These are phyloP conservation scores for Chloroceryle inda DNA, from an alignment of 2,797 vertebrate species.

Conservation along the genomic window DNA sequence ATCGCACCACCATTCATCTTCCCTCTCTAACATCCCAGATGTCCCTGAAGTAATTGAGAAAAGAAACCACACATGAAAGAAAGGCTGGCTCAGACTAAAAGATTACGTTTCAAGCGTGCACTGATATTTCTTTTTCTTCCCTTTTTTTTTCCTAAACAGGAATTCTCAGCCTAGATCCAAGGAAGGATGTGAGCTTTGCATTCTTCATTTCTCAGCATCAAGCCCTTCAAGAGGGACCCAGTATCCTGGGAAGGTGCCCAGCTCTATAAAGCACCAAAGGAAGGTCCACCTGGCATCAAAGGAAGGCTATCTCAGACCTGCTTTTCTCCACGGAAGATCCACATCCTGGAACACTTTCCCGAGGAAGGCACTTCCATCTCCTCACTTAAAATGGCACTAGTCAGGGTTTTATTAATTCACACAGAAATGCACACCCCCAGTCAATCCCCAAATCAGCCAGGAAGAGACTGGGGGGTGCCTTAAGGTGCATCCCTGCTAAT, in stretches of 20 bases:
- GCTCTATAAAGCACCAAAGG: neutral
- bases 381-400: neutral
- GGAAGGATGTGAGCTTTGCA: neutral
- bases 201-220: neutral
- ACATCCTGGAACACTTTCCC: neutral
- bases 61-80: neutral
- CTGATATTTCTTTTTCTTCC: neutral
- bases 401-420: neutral
- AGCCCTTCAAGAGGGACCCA: neutral
- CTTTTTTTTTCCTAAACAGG: neutral
- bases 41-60: neutral
- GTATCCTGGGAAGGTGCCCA: neutral
- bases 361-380: neutral
- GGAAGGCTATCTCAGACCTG: neutral
- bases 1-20: neutral
- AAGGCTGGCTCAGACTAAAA: neutral
- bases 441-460: neutral
- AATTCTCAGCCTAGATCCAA: neutral
- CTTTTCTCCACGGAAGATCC: neutral
- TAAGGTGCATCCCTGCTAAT: neutral
- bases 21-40: neutral
- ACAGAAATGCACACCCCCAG: neutral
- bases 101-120: neutral
- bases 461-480: neutral
- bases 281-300: neutral